Conservation (phyloP, 2,888 invertebrate genomes). For the Heteropelma amictum region DNA sequence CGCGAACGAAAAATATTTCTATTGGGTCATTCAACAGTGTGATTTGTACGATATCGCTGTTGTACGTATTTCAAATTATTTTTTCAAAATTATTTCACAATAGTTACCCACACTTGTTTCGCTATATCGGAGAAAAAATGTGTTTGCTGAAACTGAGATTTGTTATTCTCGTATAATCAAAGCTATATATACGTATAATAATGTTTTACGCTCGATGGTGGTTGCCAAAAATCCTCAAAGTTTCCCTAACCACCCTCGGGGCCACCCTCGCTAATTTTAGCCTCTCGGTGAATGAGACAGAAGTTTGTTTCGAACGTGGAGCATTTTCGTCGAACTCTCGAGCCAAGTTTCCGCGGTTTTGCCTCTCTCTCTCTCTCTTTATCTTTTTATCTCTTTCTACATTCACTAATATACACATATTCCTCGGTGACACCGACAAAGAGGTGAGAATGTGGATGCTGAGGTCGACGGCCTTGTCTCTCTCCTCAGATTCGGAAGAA, state of each 20-base stretch:
- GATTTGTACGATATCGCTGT: too few species aligned
- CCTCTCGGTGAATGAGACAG: conserved; percentile 56
- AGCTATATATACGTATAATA: neutral
- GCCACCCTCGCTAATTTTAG: conserved; percentile 68
- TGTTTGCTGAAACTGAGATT: too few species aligned
- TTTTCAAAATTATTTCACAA: too few species aligned
- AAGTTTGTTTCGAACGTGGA: conserved; percentile 32
- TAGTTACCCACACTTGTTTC: too few species aligned
- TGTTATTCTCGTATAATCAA: too few species aligned
- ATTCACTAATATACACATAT: conserved; percentile 24
- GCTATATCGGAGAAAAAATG: too few species aligned
- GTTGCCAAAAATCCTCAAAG: conserved; percentile 54
- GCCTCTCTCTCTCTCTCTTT: conserved; percentile 32
- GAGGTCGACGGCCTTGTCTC: conserved; percentile 48
- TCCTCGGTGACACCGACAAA: conserved; percentile 51
- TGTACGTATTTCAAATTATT: too few species aligned
- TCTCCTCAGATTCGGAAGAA: conserved; percentile 26
- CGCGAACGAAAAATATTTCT: too few species aligned
- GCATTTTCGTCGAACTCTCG: conserved; percentile 13
- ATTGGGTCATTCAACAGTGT: too few species aligned
- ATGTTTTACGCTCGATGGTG: conserved; percentile 14
- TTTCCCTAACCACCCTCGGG: conserved; percentile 22
- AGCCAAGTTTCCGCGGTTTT: conserved; percentile 49
- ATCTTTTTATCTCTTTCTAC: conserved; percentile 32
- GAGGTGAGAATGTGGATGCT: conserved; percentile 40